These are phyloP conservation scores for Cydia pomonella DNA, from an alignment of 1,140 invertebrate species.

Conservation along the genomic window DNA sequence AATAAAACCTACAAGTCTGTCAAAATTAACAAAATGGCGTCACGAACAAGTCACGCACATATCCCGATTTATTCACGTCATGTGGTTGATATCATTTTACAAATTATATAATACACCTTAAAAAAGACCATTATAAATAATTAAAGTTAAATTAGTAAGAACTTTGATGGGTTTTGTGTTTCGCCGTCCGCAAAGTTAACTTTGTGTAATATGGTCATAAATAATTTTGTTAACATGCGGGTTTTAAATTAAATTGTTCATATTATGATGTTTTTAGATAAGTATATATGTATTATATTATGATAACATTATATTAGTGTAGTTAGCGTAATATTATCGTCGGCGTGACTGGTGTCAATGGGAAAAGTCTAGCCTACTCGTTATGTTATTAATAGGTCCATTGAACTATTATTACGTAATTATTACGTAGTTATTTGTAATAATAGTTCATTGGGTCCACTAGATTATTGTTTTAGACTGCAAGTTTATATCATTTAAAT, in stretches of 20 bases:
- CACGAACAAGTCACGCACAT: background rate
- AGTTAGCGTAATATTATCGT: no score
- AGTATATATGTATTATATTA: no score
- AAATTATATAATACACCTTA: background rate
- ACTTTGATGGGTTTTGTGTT: background rate
- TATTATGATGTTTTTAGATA: background rate
- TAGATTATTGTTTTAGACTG: no score
- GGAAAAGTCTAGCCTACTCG: no score
- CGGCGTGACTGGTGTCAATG: no score
- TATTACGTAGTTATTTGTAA: no score
- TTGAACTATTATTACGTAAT: no score
- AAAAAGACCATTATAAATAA: background rate
- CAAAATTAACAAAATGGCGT: constrained; percentile 4
- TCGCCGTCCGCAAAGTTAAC: background rate
- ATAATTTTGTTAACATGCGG: background rate
- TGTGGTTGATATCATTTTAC: background rate
- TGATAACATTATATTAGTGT: no score
- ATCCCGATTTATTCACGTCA: background rate
- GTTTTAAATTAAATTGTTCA: constrained; percentile 7
- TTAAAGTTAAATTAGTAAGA: background rate
- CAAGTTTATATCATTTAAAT: no score
- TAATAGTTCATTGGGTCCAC: no score
- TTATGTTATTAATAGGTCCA: no score
- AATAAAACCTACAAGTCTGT: background rate
- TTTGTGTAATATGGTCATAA: background rate